Percentiles rank a stretch among this genome's conserved stretches.
phyloP scores from a whole-genome alignment of 2,797 vertebrate genomes.

The Malacoctenus gilli region DNA sequence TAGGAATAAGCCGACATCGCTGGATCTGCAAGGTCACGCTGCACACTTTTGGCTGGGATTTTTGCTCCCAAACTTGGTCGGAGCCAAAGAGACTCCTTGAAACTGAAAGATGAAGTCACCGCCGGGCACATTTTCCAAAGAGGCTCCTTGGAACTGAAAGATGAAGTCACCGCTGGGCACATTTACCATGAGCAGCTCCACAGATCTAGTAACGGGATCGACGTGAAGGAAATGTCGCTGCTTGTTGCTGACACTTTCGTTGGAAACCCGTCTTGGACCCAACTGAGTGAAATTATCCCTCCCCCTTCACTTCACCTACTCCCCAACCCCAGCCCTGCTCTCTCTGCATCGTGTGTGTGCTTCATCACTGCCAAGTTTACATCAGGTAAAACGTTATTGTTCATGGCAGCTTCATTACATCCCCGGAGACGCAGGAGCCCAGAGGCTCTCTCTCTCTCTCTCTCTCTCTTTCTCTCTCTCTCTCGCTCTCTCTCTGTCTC shows the following conservation, averaged over 20 bases:
- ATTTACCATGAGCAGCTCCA: too few relatives aligned
- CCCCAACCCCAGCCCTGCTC: neutral
- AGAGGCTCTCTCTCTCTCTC: neutral
- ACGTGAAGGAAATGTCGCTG: too few relatives aligned
- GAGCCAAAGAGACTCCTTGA: too few relatives aligned
- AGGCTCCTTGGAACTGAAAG: too few relatives aligned
- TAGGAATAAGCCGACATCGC: conserved; percentile 39
- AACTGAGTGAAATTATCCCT: neutral
- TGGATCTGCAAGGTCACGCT: conserved; percentile 30
- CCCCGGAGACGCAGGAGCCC: neutral
- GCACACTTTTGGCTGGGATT: conserved; percentile 29
- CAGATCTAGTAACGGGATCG: too few relatives aligned
- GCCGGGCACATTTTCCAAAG: too few relatives aligned
- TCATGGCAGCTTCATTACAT: neutral
- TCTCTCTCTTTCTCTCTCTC: too few relatives aligned
- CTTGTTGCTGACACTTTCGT: too few relatives aligned
- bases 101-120: too few relatives aligned
- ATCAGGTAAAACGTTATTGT: neutral
- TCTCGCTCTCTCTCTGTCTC: too few relatives aligned
- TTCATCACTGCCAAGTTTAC: conserved; percentile 3
- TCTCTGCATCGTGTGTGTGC: conserved; percentile 1
- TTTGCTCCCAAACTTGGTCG: neutral
- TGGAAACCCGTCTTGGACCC: neutral
- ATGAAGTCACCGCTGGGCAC: too few relatives aligned
- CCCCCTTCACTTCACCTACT: neutral